phyloP scores from a whole-genome alignment of 2,888 invertebrate genomes.

The Amphipoea oculea region DNA sequence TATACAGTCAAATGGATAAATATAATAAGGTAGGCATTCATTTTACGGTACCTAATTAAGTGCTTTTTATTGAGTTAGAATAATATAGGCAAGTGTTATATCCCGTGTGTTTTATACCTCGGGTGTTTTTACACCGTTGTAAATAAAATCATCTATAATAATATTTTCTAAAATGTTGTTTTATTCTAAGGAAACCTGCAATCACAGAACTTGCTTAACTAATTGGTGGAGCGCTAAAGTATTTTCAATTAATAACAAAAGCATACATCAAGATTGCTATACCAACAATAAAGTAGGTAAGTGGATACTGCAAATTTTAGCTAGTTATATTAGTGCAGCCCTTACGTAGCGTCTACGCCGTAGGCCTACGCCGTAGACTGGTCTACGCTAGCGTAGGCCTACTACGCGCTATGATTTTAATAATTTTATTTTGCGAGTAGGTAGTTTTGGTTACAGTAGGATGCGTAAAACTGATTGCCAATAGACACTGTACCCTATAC shows the following conservation, averaged over 20 bases:
- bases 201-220: neutral
- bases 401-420: neutral
- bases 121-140: neutral
- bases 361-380: constrained; percentile 44
- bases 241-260: neutral
- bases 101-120: neutral
- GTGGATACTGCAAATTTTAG: neutral
- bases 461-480: neutral
- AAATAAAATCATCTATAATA: neutral
- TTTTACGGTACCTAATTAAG: neutral
- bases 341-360: constrained; percentile 38
- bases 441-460: neutral
- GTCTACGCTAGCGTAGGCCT: constrained; percentile 24
- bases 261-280: neutral
- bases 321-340: constrained; percentile 1
- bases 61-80: neutral
- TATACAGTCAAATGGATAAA: neutral
- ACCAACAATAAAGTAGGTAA: neutral
- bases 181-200: neutral
- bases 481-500: neutral
- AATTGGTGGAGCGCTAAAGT: neutral
- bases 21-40: neutral
- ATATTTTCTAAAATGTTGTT: neutral
- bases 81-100: neutral
- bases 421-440: neutral